Conservation (phyloP, 2,797 vertebrate genomes). For the Gymnocypris eckloni region DNA sequence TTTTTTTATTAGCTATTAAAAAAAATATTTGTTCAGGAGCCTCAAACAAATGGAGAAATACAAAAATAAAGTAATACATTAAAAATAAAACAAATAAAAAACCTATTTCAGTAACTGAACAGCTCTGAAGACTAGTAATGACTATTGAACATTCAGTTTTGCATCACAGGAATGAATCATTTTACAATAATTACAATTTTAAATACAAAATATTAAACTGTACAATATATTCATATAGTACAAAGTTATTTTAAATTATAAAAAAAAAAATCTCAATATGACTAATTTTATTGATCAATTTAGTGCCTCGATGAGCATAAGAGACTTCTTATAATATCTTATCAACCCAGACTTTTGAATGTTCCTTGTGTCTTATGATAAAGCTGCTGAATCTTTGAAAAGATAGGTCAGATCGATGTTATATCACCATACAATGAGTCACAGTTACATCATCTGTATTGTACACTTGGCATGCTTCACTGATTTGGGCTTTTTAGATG, state of each 20-base stretch:
- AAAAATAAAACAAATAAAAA: background rate
- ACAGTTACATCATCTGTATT: conserved; percentile 28
- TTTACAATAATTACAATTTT: background rate
- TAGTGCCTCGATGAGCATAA: background rate
- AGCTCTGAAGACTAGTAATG: background rate
- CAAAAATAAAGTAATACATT: background rate
- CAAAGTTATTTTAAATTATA: background rate
- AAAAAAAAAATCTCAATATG: background rate
- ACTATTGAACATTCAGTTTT: background rate
- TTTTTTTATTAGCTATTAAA: background rate
- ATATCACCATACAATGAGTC: conserved; percentile 12
- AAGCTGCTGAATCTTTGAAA: background rate
- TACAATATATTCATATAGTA: background rate
- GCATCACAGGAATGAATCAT: background rate
- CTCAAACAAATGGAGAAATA: background rate
- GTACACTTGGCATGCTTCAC: conserved; percentile 13
- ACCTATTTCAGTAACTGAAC: background rate
- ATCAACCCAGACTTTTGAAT: background rate
- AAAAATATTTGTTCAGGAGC: background rate
- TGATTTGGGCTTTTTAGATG: conserved; percentile 17
- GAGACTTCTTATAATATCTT: background rate
- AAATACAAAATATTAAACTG: background rate
- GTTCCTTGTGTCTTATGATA: background rate
- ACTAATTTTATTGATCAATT: background rate
- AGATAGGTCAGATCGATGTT: background rate